Conservation (phyloP, 2,888 invertebrate species). For the Tiphia femorata region DNA sequence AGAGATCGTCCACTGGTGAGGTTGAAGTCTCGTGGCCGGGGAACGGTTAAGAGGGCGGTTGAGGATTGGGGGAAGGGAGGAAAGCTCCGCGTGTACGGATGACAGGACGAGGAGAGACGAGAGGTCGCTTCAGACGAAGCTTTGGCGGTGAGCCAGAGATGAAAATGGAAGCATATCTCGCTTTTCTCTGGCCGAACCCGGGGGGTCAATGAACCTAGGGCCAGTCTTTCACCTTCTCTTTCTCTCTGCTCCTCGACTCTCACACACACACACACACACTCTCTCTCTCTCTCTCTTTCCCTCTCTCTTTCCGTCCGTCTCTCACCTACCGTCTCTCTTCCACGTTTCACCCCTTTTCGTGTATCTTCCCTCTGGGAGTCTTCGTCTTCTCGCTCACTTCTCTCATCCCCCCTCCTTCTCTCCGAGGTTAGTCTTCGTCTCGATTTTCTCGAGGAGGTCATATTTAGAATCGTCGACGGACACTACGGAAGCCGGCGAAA, state of each 20-base stretch:
- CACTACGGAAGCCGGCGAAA: slow-evolving; percentile 27
- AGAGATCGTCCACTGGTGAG: too few relatives aligned
- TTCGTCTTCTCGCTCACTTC: background rate
- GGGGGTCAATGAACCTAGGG: slow-evolving; percentile 58
- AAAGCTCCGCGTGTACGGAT: slow-evolving; percentile 26
- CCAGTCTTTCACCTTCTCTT: slow-evolving; percentile 28
- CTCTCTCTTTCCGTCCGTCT: background rate
- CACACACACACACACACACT: background rate
- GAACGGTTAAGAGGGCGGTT: too few relatives aligned
- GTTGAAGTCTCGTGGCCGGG: too few relatives aligned
- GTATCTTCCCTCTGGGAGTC: background rate
- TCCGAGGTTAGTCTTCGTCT: slow-evolving; percentile 9
- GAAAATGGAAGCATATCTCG: slow-evolving; percentile 67
- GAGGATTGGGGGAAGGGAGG: background rate
- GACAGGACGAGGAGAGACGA: slow-evolving; percentile 29
- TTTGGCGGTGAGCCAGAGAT: slow-evolving; percentile 62
- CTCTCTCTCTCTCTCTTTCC: slow-evolving; percentile 2
- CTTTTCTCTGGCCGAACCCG: slow-evolving; percentile 50
- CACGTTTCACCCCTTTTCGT: background rate
- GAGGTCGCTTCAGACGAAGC: slow-evolving; percentile 44
- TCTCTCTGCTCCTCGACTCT: slow-evolving; percentile 5
- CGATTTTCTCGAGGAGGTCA: slow-evolving; percentile 29
- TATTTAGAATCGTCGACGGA: slow-evolving; percentile 32
- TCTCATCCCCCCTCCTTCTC: slow-evolving; percentile 1
- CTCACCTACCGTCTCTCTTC: background rate